Evolutionary conservation across 35 echinoderm and acorn worm genomes (phyloP), one percentile per base, ranked within the genome.

Genomic region (Apostichopus japonicus): DNA sequence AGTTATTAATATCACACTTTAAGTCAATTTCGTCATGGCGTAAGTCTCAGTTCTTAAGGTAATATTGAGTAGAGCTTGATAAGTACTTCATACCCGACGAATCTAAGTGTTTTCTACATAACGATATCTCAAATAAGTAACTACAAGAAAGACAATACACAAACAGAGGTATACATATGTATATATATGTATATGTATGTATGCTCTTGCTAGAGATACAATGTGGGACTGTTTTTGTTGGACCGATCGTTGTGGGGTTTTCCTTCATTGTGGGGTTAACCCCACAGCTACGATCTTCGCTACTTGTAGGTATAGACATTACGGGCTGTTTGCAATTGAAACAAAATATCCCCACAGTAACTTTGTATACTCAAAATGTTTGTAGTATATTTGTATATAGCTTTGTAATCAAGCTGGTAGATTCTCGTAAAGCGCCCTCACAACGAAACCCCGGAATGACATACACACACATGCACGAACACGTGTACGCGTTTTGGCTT

Each of bases 151-250:
- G 25, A 25, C 25, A 25, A 25, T 25, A 25, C 25, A 25, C 25
- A 25, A 25, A 25, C 25, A 25, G 25, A 25, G 25, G 25, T 25
- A 25, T 25, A 25, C 1, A 25, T 25, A 25, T 25, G 1, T 25
- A 25, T 25, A 25, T 25, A 25, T 25, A 25, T 25, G 1, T 25
- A 25, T 25, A 25, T 25, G 80, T 83, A 83, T 83, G 80, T 83
- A 83, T 83, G 80, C 54, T 83, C 80, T 83, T 83, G 25, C 80
- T 1, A 52, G 22, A 56, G 19, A 6, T 83, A 83, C 80, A 83
- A 8, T 83, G 27, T 83, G 80, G 80, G 22, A 9, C 9, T 53
- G 11, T 8, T 11, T 53, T 8, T 8, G 25, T 21, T 11, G 9
- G 25, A 56, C 17, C 24, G 10, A 44, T 17, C 80, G 8, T 52